phyloP scores from a whole-genome alignment of 2,797 vertebrate genomes.

The Catharus ustulatus region DNA sequence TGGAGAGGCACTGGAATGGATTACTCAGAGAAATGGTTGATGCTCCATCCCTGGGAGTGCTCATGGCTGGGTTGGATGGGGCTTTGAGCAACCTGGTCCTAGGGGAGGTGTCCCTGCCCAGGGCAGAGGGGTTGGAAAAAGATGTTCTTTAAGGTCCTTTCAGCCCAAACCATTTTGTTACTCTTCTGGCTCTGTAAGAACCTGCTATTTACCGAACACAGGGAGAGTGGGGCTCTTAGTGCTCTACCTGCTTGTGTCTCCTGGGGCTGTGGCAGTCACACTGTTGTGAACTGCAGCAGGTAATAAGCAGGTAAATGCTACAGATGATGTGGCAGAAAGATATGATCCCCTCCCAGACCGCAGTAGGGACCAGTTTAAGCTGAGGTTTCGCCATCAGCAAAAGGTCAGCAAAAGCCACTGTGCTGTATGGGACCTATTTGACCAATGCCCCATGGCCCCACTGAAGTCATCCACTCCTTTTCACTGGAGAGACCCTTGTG shows the following conservation, averaged over 20 bases:
- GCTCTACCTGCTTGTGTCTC: neutral
- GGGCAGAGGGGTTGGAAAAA: neutral
- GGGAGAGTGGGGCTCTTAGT: neutral
- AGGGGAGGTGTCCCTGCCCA: neutral
- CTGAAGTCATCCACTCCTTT: neutral
- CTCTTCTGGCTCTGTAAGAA: neutral
- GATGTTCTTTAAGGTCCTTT: neutral
- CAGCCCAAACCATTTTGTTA: neutral
- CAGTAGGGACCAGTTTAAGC: neutral
- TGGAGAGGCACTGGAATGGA: neutral
- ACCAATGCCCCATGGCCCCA: no score
- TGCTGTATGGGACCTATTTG: neutral
- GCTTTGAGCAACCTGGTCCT: neutral
- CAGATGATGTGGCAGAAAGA: neutral
- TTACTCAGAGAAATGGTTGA: neutral
- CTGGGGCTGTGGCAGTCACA: neutral
- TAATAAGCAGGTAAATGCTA: neutral
- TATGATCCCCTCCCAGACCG: neutral
- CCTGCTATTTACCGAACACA: neutral
- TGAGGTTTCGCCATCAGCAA: neutral
- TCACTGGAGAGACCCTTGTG: neutral
- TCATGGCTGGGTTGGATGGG: neutral
- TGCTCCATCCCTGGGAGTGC: neutral
- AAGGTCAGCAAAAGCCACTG: neutral
- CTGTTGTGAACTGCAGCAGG: neutral